Evolutionary conservation across 2,113 vertebrate genomes (phyloP).

Genomic region (Pseudorasbora parva): DNA sequence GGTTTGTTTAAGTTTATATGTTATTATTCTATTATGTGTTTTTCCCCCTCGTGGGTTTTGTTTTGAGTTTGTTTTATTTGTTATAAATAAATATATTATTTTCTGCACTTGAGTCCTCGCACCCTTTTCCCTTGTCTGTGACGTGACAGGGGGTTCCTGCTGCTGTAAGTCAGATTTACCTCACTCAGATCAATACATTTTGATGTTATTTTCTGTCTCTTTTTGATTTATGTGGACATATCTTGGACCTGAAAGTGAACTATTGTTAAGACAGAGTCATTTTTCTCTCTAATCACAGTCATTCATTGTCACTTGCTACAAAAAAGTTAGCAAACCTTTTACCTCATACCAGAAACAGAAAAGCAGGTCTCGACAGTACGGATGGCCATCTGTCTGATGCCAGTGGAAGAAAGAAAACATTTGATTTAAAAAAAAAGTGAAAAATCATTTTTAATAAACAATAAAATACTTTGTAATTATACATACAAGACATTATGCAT

Average conservation of each 20-base stretch:
- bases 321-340: neutral
- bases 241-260: constrained; percentile 29
- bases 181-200: constrained; percentile 48
- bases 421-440: neutral
- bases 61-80: too few species aligned
- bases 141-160: neutral
- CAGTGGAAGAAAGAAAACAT: neutral
- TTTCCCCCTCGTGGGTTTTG: too few species aligned
- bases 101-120: too few species aligned
- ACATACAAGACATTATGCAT: too few species aligned
- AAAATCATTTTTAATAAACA: neutral
- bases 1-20: too few species aligned
- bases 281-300: neutral
- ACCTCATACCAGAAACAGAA: neutral
- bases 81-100: too few species aligned
- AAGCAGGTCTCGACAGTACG: neutral
- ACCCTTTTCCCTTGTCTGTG: too few species aligned
- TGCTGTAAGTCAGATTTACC: constrained; percentile 29
- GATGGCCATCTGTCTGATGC: neutral
- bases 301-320: constrained; percentile 1
- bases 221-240: constrained; percentile 53
- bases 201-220: constrained; percentile 47
- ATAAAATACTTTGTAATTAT: too few species aligned
- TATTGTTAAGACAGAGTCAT: constrained; percentile 21
- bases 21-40: too few species aligned